Conservation (phyloP, 1,140 invertebrate genomes). For the Aphaenogaster floridana region DNA sequence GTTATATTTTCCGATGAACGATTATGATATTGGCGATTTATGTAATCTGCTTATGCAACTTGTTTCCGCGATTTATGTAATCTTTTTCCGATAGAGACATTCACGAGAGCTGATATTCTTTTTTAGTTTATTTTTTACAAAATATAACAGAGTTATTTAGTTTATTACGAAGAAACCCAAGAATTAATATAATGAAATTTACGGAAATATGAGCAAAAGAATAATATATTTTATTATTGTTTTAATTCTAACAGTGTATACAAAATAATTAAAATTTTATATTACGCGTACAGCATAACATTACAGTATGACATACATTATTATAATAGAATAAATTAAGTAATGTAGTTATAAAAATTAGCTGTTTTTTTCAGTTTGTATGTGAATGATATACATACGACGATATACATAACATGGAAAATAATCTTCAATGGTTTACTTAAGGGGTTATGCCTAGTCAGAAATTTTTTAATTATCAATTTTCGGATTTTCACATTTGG, state of each 20-base stretch:
- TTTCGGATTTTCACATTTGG: too few species aligned
- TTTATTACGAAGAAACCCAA: not conserved
- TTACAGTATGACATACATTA: too few species aligned
- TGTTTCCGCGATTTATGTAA: conserved; percentile 16
- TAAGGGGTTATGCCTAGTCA: too few species aligned
- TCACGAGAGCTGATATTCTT: not conserved
- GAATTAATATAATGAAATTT: not conserved
- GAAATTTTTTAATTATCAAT: too few species aligned
- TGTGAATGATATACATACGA: not conserved
- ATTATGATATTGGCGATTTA: conserved; percentile 36
- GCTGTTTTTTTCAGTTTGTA: not conserved
- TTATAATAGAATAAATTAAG: not conserved
- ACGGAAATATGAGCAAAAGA: not conserved
- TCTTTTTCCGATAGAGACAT: conserved; percentile 51
- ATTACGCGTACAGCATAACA: not conserved
- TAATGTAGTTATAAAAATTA: not conserved
- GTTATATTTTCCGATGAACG: conserved; percentile 13
- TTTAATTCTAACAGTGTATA: not conserved
- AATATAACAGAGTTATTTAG: not conserved
- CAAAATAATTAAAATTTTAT: conserved; percentile 17
- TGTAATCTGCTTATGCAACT: conserved; percentile 31
- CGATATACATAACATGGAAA: not conserved
- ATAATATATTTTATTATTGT: not conserved
- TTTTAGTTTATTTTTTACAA: not conserved
- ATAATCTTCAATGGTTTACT: conserved; percentile 8